Base-by-base conservation (phyloP, 2,888 invertebrate species). In the Caenorhabditis zanzibari region DNA sequence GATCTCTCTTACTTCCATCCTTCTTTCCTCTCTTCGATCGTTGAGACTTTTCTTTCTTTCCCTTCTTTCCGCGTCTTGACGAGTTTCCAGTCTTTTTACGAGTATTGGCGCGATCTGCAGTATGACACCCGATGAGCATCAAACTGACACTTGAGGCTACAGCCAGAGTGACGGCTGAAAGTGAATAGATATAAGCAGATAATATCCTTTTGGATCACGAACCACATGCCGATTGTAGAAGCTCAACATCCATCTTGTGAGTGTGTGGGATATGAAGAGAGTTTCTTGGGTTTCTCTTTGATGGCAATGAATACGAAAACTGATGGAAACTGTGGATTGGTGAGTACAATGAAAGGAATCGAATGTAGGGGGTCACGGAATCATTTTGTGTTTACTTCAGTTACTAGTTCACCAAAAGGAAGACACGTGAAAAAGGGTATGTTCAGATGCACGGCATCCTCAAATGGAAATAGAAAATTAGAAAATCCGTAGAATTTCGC, bases 211-310 rank as follows among this genome's bases (percentile, higher is more conserved):
- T 1, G 12, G 38, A 38, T 38, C 38, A 64, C 63, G 44, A 64
- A 74, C 73, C 81, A 68, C 41, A 64, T 14, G 59, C 54, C 61
- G 44, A 61, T 54, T 32, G 63, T 44, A 56, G 47, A 16, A 64
- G 47, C 19, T 58, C 44, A 71, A 56, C 52, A 47, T 79, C 68
- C 68, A 56, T 64, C 41, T 56, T 32, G 35, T 38, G 74, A 22
- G 74, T 61, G 56, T 54, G n/a, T n/a, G n/a, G n/a, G n/a, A n/a
- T 41, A 69, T 26, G 56, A 69, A 41, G 56, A 56, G 69, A 69
- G 26, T 69, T 69, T n/a, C 6, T 38, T 56, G 24, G 41, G 41
- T 56, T 54, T n/a, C 54, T 38, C 68, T 52, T 56, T 24, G 41
- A 69, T 69, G 38, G 32, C 28, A 68, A 68, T 26, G 32, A 32